Conservation (phyloP, 1,140 invertebrate genomes). For the Calliopsis andreniformis region DNA sequence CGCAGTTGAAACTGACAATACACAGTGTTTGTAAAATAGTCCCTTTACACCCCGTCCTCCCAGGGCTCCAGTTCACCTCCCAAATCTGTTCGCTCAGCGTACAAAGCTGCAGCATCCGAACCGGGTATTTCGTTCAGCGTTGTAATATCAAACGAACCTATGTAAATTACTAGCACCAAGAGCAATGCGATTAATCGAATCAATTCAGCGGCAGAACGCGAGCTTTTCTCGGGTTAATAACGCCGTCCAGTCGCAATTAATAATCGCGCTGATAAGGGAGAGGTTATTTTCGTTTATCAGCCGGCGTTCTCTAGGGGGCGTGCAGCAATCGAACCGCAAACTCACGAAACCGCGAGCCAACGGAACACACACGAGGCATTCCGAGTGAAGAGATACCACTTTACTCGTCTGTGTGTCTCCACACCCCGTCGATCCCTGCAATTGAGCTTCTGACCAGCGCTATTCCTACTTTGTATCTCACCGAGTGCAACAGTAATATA, state of each 20-base stretch:
- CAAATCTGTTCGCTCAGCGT: neutral
- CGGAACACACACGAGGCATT: slow-evolving; percentile 18
- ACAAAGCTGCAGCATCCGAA: neutral
- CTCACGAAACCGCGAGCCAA: slow-evolving; percentile 51
- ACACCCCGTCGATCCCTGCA: neutral
- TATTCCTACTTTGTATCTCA: neutral
- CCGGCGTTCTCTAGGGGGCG: slow-evolving; percentile 28
- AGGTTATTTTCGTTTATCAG: slow-evolving; percentile 57
- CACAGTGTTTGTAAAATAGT: too few relatives aligned
- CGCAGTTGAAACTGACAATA: too few relatives aligned
- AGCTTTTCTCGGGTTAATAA: slow-evolving; percentile 42
- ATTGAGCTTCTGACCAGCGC: neutral
- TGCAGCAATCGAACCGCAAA: slow-evolving; percentile 43
- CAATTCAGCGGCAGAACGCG: neutral
- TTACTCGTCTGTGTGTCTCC: neutral
- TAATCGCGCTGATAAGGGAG: slow-evolving; percentile 37
- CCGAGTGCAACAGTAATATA: slow-evolving; percentile 39
- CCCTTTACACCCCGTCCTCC: too few relatives aligned
- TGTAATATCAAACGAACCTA: neutral
- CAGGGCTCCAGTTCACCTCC: neutral
- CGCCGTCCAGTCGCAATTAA: slow-evolving; percentile 31
- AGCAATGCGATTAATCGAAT: slow-evolving; percentile 21
- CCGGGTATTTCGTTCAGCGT: neutral
- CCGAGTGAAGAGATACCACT: neutral
- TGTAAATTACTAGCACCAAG: neutral